These are phyloP conservation scores for Melanotaenia nigrans DNA, from an alignment of 2,797 vertebrate species.

Conservation along the genomic window DNA sequence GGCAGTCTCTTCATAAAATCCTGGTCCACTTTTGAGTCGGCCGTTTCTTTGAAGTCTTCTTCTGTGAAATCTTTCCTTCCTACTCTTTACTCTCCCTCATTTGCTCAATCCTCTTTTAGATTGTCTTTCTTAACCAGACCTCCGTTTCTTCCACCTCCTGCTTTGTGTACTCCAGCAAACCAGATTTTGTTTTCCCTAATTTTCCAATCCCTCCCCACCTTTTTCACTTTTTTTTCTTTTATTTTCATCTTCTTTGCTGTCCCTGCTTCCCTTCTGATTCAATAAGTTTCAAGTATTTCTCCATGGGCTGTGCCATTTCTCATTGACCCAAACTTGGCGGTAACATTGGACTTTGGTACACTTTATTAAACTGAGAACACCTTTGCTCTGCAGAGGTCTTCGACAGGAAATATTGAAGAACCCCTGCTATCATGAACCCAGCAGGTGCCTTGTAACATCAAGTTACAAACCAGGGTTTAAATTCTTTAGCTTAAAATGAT, in stretches of 20 bases:
- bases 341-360: conserved; percentile 16
- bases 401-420: conserved; percentile 6
- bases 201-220: not conserved
- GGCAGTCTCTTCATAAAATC: conserved; percentile 57
- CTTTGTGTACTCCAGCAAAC: not conserved
- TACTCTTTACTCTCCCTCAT: conserved; percentile 32
- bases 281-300: conserved; percentile 22
- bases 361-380: conserved; percentile 23
- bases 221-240: not conserved
- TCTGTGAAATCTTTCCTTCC: conserved; percentile 12
- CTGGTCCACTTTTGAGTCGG: conserved; percentile 57
- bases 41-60: conserved; percentile 69
- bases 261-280: conserved; percentile 51
- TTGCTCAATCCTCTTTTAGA: conserved; percentile 33
- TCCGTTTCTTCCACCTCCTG: not conserved
- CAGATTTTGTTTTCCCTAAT: conserved; percentile 17
- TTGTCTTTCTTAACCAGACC: conserved; percentile 10
- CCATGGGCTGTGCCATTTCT: conserved; percentile 33
- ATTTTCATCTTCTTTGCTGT: conserved; percentile 16
- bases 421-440: conserved; percentile 6
- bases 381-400: conserved; percentile 24
- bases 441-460: conserved; percentile 10
- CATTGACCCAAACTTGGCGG: conserved; percentile 35
- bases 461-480: not conserved
- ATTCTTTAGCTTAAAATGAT: not conserved